phyloP scores from a whole-genome alignment of 2,797 vertebrate genomes.

The Lepilemur ruficaudatus region DNA sequence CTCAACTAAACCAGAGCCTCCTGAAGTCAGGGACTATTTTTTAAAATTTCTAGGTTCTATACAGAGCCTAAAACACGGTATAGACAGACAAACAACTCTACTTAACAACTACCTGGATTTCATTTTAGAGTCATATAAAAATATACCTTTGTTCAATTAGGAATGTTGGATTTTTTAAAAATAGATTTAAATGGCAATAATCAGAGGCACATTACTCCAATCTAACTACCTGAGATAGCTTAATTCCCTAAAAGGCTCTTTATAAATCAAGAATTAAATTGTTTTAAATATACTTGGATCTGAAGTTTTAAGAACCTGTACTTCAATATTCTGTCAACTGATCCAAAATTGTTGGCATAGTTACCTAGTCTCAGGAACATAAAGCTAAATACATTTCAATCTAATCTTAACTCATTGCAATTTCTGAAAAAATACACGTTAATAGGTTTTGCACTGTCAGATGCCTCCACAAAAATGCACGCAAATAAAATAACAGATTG shows the following conservation, averaged over 20 bases:
- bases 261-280: background rate
- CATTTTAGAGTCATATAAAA: background rate
- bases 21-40: background rate
- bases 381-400: background rate
- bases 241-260: background rate
- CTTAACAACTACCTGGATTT: background rate
- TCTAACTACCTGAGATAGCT: background rate
- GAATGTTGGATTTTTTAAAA: background rate
- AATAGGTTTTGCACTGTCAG: background rate
- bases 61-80: background rate
- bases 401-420: background rate
- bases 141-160: background rate
- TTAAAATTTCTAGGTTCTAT: background rate
- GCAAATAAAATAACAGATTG: slow-evolving; percentile 8
- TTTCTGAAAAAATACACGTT: background rate
- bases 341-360: background rate
- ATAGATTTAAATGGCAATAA: background rate
- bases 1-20: background rate
- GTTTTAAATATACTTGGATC: background rate
- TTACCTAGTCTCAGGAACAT: background rate
- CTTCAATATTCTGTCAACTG: background rate
- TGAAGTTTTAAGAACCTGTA: background rate
- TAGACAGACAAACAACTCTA: background rate
- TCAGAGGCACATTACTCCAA: background rate
- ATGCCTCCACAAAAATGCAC: background rate